These are phyloP conservation scores for Phalacrocorax brasilianus DNA, from an alignment of 2,113 vertebrate species.

Conservation along the genomic window DNA sequence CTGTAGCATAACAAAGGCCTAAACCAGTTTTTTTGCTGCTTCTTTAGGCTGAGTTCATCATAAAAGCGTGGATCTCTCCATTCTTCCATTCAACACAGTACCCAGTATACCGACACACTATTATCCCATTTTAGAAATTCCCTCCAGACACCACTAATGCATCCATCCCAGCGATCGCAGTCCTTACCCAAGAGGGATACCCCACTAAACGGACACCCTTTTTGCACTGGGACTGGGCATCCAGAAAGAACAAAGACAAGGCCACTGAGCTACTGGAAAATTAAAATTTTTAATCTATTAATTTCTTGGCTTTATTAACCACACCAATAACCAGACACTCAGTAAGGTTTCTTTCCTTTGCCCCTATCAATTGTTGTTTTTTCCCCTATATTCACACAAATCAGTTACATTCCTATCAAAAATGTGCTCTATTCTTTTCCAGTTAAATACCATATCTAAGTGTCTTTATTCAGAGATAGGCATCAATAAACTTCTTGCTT, in stretches of 20 bases:
- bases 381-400: neutral
- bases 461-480: neutral
- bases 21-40: neutral
- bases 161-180: neutral
- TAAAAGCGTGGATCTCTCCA: neutral
- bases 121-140: neutral
- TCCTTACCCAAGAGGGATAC: neutral
- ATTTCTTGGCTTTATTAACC: neutral
- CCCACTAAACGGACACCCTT: neutral
- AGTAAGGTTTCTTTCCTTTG: neutral
- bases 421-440: neutral
- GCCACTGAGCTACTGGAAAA: neutral
- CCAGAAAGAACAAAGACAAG: neutral
- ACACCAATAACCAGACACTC: neutral
- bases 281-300: neutral
- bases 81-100: neutral
- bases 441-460: neutral
- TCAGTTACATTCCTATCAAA: neutral
- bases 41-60: neutral
- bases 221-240: neutral
- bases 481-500: neutral
- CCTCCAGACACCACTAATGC: neutral
- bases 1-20: rapidly evolving
- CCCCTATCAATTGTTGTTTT: neutral
- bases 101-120: neutral